Conservation (phyloP, 30 jellyfish, hydroid and myxozoan species). For the Aurelia coerulea region DNA sequence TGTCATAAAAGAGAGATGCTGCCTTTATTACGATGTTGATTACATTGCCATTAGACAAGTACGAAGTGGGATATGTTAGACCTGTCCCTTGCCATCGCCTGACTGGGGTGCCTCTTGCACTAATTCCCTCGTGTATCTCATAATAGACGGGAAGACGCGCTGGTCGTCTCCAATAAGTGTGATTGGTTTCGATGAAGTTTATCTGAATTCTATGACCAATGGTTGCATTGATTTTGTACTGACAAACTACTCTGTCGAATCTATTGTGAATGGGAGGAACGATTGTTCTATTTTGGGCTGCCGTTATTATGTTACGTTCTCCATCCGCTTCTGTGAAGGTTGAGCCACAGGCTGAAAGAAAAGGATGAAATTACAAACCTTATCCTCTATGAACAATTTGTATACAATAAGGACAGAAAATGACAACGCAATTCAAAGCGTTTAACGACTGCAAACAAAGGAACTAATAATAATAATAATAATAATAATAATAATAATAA, state of each 20-base stretch:
- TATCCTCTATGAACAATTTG: too few relatives aligned
- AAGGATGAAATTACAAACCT: neutral
- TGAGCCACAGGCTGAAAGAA: neutral
- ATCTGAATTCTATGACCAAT: conserved; percentile 12
- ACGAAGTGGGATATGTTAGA: neutral
- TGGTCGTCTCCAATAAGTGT: neutral
- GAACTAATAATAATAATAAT: too few relatives aligned
- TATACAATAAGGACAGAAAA: too few relatives aligned
- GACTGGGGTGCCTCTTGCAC: neutral
- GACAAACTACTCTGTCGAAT: neutral
- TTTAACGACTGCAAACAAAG: too few relatives aligned
- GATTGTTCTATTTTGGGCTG: neutral
- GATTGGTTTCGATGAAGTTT: neutral
- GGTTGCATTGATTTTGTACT: neutral
- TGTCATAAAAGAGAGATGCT: too few relatives aligned
- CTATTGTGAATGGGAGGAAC: neutral
- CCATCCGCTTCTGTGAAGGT: neutral
- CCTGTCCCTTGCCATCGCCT: neutral
- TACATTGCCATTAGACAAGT: neutral
- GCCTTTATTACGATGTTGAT: too few relatives aligned
- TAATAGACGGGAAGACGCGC: neutral
- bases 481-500: too few relatives aligned
- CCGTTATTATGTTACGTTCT: neutral
- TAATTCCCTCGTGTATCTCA: conserved; percentile 1
- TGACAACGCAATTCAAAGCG: too few relatives aligned